Evolutionary conservation across 2,797 vertebrate species (phyloP).

Genomic region (Gastrophryne carolinensis): DNA sequence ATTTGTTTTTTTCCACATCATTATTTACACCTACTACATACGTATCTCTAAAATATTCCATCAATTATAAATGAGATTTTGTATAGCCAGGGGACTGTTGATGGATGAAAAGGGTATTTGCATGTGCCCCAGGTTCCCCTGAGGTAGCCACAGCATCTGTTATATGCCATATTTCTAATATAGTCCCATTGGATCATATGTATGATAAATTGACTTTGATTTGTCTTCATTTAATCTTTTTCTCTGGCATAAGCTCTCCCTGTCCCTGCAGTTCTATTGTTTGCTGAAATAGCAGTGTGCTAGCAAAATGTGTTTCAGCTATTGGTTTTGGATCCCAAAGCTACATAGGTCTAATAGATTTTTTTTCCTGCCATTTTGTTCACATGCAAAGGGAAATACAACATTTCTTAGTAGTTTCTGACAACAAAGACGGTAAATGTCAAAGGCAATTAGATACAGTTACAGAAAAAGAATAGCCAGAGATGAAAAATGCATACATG

Average conservation of each 20-base stretch:
- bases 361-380: constrained; percentile 39
- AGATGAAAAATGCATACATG: constrained; percentile 25
- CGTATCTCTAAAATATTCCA: neutral
- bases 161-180: neutral
- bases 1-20: too few species aligned
- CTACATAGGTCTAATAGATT: constrained; percentile 26
- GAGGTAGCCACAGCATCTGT: neutral
- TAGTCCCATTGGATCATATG: neutral
- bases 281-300: constrained; percentile 6
- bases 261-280: constrained; percentile 6
- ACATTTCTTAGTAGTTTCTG: constrained; percentile 29
- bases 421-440: constrained; percentile 44
- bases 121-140: neutral
- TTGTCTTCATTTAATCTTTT: neutral
- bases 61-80: neutral
- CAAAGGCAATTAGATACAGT: constrained; percentile 42
- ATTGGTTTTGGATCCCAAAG: constrained; percentile 19
- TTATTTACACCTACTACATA: too few species aligned
- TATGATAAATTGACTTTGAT: neutral
- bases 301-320: constrained; percentile 13
- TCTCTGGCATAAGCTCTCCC: neutral
- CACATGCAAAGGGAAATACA: constrained; percentile 39
- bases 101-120: neutral
- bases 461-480: constrained; percentile 17
- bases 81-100: neutral